Evolutionary conservation across 2,797 vertebrate genomes (phyloP).

Genomic region (Bucorvus abyssinicus): DNA sequence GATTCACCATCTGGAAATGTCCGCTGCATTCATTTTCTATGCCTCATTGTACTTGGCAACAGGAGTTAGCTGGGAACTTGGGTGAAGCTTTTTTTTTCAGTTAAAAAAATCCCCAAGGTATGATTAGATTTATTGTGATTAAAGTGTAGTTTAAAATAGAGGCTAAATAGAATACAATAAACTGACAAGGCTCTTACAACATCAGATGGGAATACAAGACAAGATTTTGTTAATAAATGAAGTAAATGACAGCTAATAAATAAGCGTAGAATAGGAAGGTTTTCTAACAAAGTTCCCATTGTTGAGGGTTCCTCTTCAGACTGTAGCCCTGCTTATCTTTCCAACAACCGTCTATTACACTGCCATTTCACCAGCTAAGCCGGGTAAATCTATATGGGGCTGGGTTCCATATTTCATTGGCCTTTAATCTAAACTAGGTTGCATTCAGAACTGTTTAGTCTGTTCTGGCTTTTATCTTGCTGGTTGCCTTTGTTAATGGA

Average conservation of each 20-base stretch:
- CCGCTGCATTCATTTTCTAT: background rate
- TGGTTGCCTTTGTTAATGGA: background rate
- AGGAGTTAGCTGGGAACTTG: background rate
- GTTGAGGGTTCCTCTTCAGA: background rate
- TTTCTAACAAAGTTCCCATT: conserved; percentile 4
- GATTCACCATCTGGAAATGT: background rate
- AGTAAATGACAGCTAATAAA: background rate
- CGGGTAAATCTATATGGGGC: conserved; percentile 11
- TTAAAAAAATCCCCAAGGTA: background rate
- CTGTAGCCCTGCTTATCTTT: background rate
- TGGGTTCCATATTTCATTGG: conserved; percentile 6
- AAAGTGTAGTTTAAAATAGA: background rate
- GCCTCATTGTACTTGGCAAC: background rate
- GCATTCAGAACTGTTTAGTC: background rate
- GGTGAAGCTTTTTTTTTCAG: background rate
- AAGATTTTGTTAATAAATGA: background rate
- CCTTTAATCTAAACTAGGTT: background rate
- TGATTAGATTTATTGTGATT: background rate
- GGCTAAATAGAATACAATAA: background rate
- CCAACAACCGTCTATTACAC: background rate
- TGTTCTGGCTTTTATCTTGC: conserved; percentile 11
- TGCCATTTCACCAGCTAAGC: background rate
- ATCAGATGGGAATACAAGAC: background rate
- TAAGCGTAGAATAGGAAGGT: background rate
- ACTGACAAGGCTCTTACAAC: background rate